Percentiles rank a stretch among this genome's conserved stretches.
phyloP scores from a whole-genome alignment of 2,888 invertebrate genomes.

The Drosophila longiperda region DNA sequence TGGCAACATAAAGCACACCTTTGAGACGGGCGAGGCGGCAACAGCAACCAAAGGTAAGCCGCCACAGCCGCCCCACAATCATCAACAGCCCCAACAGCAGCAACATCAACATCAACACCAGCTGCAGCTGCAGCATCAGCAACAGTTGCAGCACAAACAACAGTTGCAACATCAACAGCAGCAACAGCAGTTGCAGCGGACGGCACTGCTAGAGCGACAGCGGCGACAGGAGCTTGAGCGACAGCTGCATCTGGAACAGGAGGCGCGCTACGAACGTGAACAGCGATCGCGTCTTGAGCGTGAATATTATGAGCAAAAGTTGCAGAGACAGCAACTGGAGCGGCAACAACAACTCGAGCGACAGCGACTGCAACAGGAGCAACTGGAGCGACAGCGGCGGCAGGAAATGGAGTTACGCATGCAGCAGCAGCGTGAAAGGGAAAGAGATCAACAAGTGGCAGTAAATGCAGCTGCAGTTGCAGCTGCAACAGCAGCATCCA shows the following conservation, averaged over 20 bases:
- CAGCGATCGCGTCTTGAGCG: constrained; percentile 84
- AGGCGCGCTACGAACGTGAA: constrained; percentile 71
- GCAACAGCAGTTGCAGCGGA: constrained; percentile 40
- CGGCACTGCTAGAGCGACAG: constrained; percentile 68
- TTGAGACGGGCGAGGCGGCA: constrained; percentile 86
- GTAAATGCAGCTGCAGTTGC: constrained; percentile 69
- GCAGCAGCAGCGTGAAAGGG: constrained; percentile 43
- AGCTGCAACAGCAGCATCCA: background rate
- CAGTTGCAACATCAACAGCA: constrained; percentile 34
- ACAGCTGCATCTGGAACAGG: constrained; percentile 67
- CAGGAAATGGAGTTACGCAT: constrained; percentile 60
- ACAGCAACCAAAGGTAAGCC: constrained; percentile 84
- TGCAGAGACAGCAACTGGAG: constrained; percentile 69
- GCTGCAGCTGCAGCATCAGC: constrained; percentile 85
- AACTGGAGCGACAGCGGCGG: constrained; percentile 84
- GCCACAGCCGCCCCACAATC: constrained; percentile 84
- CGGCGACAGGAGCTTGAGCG: constrained; percentile 84
- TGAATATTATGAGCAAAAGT: constrained; percentile 76
- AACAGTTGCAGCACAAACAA: constrained; percentile 84
- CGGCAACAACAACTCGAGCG: constrained; percentile 66
- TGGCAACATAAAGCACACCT: constrained; percentile 92
- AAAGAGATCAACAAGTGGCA: constrained; percentile 25
- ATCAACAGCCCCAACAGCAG: constrained; percentile 86
- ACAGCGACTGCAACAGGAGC: constrained; percentile 69
- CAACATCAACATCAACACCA: constrained; percentile 83